Conservation (phyloP, 2,888 invertebrate genomes). For the Serrognathus titanus region DNA sequence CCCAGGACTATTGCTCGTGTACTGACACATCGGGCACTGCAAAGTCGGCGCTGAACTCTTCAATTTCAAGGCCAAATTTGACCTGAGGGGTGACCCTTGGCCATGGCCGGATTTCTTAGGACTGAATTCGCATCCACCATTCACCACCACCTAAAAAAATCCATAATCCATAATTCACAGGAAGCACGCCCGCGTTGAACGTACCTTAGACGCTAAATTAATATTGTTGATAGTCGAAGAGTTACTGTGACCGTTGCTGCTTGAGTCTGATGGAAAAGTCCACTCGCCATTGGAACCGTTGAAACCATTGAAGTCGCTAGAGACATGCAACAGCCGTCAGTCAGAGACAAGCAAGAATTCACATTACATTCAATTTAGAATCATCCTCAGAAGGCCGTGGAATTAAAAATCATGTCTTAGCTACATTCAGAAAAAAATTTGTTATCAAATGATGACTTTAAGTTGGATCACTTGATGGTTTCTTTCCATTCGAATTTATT, state of each 20-base stretch:
- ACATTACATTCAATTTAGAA: neutral
- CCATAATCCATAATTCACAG: too few relatives aligned
- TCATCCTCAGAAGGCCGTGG: too few relatives aligned
- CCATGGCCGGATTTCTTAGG: constrained; percentile 54
- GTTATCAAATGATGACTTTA: too few relatives aligned
- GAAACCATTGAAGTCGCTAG: constrained; percentile 39
- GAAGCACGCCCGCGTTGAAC: neutral
- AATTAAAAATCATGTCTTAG: too few relatives aligned
- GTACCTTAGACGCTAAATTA: constrained; percentile 46
- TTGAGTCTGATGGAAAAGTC: constrained; percentile 9
- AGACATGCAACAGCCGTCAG: constrained; percentile 18
- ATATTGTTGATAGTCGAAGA: constrained; percentile 44
- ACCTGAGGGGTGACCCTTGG: constrained; percentile 71
- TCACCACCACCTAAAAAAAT: constrained; percentile 35
- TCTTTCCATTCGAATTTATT: too few relatives aligned
- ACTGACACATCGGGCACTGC: constrained; percentile 75
- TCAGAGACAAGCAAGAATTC: neutral
- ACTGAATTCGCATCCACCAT: constrained; percentile 45
- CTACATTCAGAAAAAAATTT: too few relatives aligned
- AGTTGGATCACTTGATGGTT: too few relatives aligned
- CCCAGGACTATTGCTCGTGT: constrained; percentile 68
- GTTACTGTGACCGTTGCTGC: constrained; percentile 9
- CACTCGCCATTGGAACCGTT: constrained; percentile 33
- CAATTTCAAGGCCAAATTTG: constrained; percentile 66
- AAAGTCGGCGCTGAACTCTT: constrained; percentile 56